Evolutionary conservation across 2,113 vertebrate genomes (phyloP), one percentile per base, ranked within the genome.

Genomic region (Corapipo altera): DNA sequence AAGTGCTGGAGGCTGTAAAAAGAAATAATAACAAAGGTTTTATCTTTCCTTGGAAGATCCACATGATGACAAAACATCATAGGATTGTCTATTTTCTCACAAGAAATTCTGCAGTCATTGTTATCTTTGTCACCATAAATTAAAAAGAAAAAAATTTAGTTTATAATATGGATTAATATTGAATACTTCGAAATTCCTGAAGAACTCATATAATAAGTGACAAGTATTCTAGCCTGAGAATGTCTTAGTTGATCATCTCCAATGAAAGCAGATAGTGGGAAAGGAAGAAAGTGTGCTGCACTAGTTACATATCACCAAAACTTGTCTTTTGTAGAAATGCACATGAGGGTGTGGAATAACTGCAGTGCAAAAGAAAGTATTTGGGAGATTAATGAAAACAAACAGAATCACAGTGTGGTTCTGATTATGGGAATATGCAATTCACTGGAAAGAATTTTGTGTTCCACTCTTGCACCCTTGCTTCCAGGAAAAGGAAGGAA

Each of bases 371-470:
- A 75, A 77, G 9, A 75, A 81, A 77, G 44, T 51, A 59, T 24
- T 85, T 82, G 21, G 32, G 66, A 71, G 14, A 75, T 46, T 81
- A 84, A 91, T 89, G 27, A 89, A 77, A 92, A 59, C n/a, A 58
- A 58, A 86, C 64, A 73, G 27, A 66, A 89, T 91, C 73, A 73
- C 55, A 84, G 18, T 81, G 10, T 77, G 18, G 15, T 77, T 88
- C 74, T 92, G 84, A 66, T 84, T 91, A 30, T 26, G 12, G 48
- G 71, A 85, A 77, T 33, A 33, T 23, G 14, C 2, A 6, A 8
- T 43, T 84, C 58, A 22, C 22, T 66, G 54, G 28, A 65, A 91
- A 88, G 33, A 74, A 69, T 20, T 64, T 39, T 90, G 8, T 74
- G 12, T 66, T 66, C 9, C 32, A 0, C 24, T 51, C 17, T 75